These are phyloP conservation scores for Laodelphax striatellus DNA, from an alignment of 1,140 invertebrate species.

Conservation along the genomic window DNA sequence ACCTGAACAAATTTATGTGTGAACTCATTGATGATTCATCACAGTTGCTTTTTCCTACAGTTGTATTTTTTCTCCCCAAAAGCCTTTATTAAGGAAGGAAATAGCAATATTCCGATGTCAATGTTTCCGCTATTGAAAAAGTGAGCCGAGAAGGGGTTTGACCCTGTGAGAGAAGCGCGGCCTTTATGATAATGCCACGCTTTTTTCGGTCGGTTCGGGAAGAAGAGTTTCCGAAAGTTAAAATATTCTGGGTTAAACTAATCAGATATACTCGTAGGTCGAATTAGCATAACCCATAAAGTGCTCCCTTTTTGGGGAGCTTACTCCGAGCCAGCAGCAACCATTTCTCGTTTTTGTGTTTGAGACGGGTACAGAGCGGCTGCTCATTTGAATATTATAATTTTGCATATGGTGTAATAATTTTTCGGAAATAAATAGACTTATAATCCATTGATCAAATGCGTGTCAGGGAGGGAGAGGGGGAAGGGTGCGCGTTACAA, in stretches of 20 bases:
- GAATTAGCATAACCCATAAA: constrained; percentile 11
- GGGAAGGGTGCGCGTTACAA: background rate
- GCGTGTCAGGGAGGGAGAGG: background rate
- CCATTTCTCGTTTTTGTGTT: background rate
- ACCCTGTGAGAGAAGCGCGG: too few species aligned
- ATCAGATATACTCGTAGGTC: constrained; percentile 1
- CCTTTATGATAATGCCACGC: too few species aligned
- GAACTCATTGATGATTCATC: too few species aligned
- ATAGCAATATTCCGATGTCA: too few species aligned
- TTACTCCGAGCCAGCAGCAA: background rate
- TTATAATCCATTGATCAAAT: constrained; percentile 8
- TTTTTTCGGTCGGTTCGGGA: too few species aligned
- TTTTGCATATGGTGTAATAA: constrained; percentile 9
- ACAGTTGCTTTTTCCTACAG: too few species aligned
- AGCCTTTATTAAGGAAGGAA: too few species aligned
- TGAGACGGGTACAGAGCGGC: background rate
- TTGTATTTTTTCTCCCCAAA: too few species aligned
- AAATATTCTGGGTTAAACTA: background rate
- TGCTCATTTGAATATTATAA: constrained; percentile 9
- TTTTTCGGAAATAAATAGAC: constrained; percentile 6
- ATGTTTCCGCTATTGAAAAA: too few species aligned
- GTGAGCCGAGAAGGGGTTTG: too few species aligned
- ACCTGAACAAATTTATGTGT: too few species aligned
- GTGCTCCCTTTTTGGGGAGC: background rate
- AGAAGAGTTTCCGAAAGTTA: background rate